These are phyloP conservation scores for Leptatherina wallacei DNA, from an alignment of 2,797 vertebrate genomes.

Conservation along the genomic window DNA sequence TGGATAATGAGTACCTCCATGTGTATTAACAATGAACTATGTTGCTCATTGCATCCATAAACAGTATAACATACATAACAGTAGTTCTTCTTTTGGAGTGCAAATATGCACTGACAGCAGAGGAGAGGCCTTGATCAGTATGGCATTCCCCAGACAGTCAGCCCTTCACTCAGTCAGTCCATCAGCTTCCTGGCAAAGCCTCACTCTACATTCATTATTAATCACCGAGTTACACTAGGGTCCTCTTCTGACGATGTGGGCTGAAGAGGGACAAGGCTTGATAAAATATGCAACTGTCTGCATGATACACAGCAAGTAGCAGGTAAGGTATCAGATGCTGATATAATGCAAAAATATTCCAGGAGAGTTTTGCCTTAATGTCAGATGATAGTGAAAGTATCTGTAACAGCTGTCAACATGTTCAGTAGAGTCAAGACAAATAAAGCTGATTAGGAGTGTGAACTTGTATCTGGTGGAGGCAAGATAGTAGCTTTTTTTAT, in stretches of 20 bases:
- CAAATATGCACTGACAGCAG: slow-evolving; percentile 38
- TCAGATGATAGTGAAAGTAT: slow-evolving; percentile 11
- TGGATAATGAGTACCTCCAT: slow-evolving; percentile 25
- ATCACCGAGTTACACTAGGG: slow-evolving; percentile 63
- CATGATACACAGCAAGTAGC: slow-evolving; percentile 54
- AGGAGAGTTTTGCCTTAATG: slow-evolving; percentile 46
- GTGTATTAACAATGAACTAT: slow-evolving; percentile 15
- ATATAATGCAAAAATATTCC: slow-evolving; percentile 55
- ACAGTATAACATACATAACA: slow-evolving; percentile 8
- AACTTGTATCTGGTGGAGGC: slow-evolving; percentile 5
- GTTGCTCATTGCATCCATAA: background rate
- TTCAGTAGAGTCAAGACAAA: slow-evolving; percentile 23
- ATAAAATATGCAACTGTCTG: slow-evolving; percentile 71
- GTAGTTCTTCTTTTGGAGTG: slow-evolving; percentile 19
- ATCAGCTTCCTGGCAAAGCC: slow-evolving; percentile 29
- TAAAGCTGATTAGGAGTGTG: slow-evolving; percentile 25
- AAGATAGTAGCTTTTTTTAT: background rate
- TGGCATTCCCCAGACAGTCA: slow-evolving; percentile 55
- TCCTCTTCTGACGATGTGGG: slow-evolving; percentile 45
- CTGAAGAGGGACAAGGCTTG: slow-evolving; percentile 52
- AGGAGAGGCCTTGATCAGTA: slow-evolving; percentile 68
- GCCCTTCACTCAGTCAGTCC: slow-evolving; percentile 54
- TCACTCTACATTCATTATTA: slow-evolving; percentile 75
- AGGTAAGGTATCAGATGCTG: slow-evolving; percentile 39
- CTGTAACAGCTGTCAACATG: slow-evolving; percentile 8